Evolutionary conservation across 1,140 invertebrate genomes (phyloP), one percentile per base, ranked within the genome.

Genomic region (Pogonomyrmex californicus): DNA sequence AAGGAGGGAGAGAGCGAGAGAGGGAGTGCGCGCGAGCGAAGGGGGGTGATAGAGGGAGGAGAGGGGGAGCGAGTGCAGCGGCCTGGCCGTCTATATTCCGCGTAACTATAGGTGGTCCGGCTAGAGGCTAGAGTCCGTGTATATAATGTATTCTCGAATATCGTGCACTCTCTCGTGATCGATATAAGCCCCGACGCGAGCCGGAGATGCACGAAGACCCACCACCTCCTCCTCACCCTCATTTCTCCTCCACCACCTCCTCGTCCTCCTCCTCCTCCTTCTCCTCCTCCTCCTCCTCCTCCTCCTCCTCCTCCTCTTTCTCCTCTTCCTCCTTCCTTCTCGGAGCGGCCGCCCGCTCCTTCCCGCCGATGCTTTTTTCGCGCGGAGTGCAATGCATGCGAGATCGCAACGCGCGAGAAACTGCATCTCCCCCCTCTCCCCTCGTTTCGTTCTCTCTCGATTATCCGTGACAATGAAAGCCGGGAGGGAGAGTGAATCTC

Each of bases 171-270:
- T 92, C 89, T 92, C 93, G 91, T 93, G 93, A 93, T 93, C 93
- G 93, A 93, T 93, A 93, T 93, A 93, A 93, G 92, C 91, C 51
- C 92, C 93, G 93, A 93, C 85, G 81, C 76, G 85, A 73, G 82
- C 90, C 93, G 93, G 91, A 93, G 93, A 92, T 91, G 90, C 92
- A 93, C 93, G 93, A 93, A 93, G 93, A 93, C 81, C 90, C 71
- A 73, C 78, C 88, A 49, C 73, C 65, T 66, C 71, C 44, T 71
- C 70, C 10, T 41, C 56, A n/a, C 62, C 30, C 41, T 65, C 44
- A 30, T 38, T 2, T 30, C 23, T n/a, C 33, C 51, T 56, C 5
- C 30, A 47, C 23, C 4, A 44, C 68, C 44, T 36, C 54, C 56
- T 44, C 38, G 30, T 68, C 30, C 23, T n/a, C 68, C 51, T 68